Percentiles rank a stretch among this genome's conserved stretches.
Evolutionary conservation across 2,888 invertebrate genomes (phyloP).

Genomic region (Empis livida): DNA sequence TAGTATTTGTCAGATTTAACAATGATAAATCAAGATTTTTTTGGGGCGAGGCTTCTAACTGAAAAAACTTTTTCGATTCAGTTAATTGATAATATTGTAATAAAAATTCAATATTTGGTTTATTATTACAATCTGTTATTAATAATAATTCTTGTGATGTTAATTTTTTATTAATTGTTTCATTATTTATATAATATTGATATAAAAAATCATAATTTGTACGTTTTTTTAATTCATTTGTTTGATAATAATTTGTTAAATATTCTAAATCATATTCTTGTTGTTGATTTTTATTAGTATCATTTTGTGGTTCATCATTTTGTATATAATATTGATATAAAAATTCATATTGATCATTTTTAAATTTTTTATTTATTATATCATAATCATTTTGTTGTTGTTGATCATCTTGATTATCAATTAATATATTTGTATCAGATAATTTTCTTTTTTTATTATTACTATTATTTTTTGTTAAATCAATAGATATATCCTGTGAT

Average conservation of each 20-base stretch:
- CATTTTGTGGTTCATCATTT: slow-evolving; percentile 17
- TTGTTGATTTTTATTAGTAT: slow-evolving; percentile 9
- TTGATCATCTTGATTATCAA: background rate
- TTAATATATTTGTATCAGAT: background rate
- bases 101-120: slow-evolving; percentile 31
- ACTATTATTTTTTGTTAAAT: background rate
- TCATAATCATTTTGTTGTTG: slow-evolving; percentile 16
- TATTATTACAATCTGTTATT: slow-evolving; percentile 13
- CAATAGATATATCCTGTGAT: background rate
- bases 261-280: slow-evolving; percentile 25
- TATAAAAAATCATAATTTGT: slow-evolving; percentile 32
- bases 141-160: background rate
- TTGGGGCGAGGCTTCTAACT: slow-evolving; percentile 36
- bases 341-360: slow-evolving; percentile 26
- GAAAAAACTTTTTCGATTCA: slow-evolving; percentile 37
- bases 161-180: slow-evolving; percentile 9
- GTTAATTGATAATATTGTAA: slow-evolving; percentile 34
- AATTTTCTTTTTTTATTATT: background rate
- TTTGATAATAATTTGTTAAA: slow-evolving; percentile 31
- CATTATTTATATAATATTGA: slow-evolving; percentile 31
- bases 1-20: slow-evolving; percentile 11
- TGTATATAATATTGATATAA: slow-evolving; percentile 32
- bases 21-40: slow-evolving; percentile 27
- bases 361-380: slow-evolving; percentile 20
- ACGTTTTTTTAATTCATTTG: slow-evolving; percentile 29